Base-by-base conservation (phyloP, 2,888 invertebrate genomes). In the Torymus auratus region DNA sequence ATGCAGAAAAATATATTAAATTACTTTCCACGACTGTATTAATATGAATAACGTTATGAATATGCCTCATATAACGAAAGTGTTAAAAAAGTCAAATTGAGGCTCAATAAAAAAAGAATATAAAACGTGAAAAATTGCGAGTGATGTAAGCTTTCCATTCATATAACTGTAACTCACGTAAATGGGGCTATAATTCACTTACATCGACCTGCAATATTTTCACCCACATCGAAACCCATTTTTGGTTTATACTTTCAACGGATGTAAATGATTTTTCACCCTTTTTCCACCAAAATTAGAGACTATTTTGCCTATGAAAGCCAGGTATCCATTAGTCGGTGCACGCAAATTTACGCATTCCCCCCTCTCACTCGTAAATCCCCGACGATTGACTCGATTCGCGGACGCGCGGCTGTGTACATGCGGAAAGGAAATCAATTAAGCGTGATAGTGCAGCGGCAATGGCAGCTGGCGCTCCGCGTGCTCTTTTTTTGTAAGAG, bases 341-440 rank as follows among this genome's bases (percentile, higher is more conserved):
- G 41, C 7, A 41, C 41, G 41, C 62, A 28, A 69, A 81, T 75
- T 77, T 81, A 53, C 53, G 10, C 15, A 53, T 17, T 17, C 69
- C 55, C 28, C 41, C 7, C 41, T 10, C 41, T 41, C 41, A 41
- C 52, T 20, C 67, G 61, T 81, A 81, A 82, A 82, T 75, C 62
- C 72, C 58, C 55, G 65, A 67, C 67, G 75, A 81, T 81, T 81
- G 78, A 81, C 80, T 72, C 71, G 67, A 65, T 56, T 64, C 76
- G 55, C 61, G 60, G 52, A n/a, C 12, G 12, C 13, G 14, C 55
- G 17, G 10, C n/a, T 69, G 61, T 23, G 65, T 53, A 10, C 23
- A 53, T 64, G 11, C 50, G 41, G 60, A 72, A 79, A 82, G 69
- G 68, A 82, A 79, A 82, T 82, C 82, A 82, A 79, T 82, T 82